phyloP scores from a whole-genome alignment of 2,888 invertebrate genomes.

The Teleiodes luculella region DNA sequence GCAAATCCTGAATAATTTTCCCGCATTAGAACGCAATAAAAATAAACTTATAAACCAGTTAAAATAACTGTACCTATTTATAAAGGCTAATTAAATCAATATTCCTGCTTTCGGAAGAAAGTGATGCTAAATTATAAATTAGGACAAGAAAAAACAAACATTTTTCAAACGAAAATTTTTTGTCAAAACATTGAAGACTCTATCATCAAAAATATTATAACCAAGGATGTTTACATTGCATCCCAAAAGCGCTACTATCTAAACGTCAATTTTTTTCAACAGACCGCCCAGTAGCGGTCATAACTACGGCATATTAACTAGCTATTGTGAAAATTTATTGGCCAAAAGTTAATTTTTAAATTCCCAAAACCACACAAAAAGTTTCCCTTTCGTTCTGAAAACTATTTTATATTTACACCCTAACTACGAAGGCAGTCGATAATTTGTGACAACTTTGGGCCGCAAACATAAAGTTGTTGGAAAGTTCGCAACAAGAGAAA shows the following conservation, averaged over 20 bases:
- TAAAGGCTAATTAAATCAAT: no score
- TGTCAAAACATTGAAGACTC: no score
- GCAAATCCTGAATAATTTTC: no score
- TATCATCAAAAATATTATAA: not conserved
- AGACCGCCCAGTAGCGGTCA: slow-evolving; percentile 65
- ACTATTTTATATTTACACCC: slow-evolving; percentile 5
- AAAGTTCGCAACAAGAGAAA: slow-evolving; percentile 47
- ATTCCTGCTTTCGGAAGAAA: no score
- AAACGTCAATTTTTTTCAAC: slow-evolving; percentile 26
- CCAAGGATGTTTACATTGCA: slow-evolving; percentile 12
- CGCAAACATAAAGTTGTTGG: slow-evolving; percentile 6
- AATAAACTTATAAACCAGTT: no score
- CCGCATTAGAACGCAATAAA: no score
- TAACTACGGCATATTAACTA: slow-evolving; percentile 43
- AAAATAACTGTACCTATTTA: no score
- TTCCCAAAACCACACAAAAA: slow-evolving; percentile 21
- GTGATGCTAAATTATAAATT: no score
- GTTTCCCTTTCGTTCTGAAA: slow-evolving; percentile 19
- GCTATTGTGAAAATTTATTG: slow-evolving; percentile 57
- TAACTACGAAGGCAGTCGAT: not conserved
- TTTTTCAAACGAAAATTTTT: not conserved
- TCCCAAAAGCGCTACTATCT: slow-evolving; percentile 24
- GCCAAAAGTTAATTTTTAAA: slow-evolving; percentile 57
- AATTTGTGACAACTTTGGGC: not conserved
- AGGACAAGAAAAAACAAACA: no score